Evolutionary conservation across 2,888 invertebrate genomes (phyloP).

Genomic region (Toxonevra muliebris): DNA sequence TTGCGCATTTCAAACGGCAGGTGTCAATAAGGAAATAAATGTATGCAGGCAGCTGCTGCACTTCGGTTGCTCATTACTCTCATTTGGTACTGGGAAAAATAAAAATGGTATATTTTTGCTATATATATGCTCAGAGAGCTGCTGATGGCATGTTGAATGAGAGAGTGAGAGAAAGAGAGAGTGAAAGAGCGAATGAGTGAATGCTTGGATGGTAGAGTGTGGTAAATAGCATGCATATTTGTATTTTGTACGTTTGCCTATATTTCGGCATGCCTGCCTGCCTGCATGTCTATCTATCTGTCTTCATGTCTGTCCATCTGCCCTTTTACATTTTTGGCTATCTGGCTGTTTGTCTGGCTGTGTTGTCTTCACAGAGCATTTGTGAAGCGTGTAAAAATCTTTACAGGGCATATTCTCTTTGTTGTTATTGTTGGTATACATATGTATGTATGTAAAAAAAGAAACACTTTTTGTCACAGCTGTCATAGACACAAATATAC

Average conservation of each 20-base stretch:
- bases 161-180: background rate
- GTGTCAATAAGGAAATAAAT: constrained; percentile 13
- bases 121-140: background rate
- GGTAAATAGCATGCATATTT: background rate
- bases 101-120: constrained; percentile 33
- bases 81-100: background rate
- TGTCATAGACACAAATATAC: constrained; percentile 47
- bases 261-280: constrained; percentile 30
- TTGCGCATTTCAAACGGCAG: constrained; percentile 49
- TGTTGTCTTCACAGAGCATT: constrained; percentile 6
- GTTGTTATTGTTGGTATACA: background rate
- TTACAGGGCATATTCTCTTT: constrained; percentile 35
- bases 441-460: background rate
- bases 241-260: constrained; percentile 1
- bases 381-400: constrained; percentile 35
- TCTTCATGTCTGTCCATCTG: constrained; percentile 26
- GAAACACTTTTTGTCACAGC: constrained; percentile 51
- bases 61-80: background rate
- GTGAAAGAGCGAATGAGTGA: background rate
- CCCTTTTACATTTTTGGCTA: constrained; percentile 22
- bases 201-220: too few species aligned
- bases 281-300: constrained; percentile 36
- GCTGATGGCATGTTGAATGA: background rate
- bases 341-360: constrained; percentile 22
- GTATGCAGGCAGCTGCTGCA: background rate